phyloP scores from a whole-genome alignment of 2,888 invertebrate genomes.

The Scrobipalpa costella region DNA sequence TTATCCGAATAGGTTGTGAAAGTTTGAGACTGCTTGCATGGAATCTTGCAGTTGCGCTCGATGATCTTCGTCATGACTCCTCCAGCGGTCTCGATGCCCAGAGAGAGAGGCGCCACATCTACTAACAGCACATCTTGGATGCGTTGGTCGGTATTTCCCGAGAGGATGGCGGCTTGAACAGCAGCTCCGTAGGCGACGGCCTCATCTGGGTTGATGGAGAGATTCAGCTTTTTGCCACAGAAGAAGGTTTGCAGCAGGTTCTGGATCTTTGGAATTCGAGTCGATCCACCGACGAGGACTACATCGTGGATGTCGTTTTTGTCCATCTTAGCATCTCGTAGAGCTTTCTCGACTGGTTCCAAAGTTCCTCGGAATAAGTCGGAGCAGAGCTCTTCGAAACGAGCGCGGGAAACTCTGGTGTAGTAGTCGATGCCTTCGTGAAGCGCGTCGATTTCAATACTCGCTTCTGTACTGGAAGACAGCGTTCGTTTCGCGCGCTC shows the following conservation, averaged over 20 bases:
- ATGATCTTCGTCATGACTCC: conserved; percentile 85
- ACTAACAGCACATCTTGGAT: conserved; percentile 82
- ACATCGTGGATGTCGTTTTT: conserved; percentile 86
- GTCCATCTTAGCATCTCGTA: conserved; percentile 86
- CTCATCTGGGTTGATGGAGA: conserved; percentile 86
- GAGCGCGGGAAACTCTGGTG: conserved; percentile 77
- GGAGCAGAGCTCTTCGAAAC: conserved; percentile 30
- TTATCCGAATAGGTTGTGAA: conserved; percentile 89
- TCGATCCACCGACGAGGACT: conserved; percentile 88
- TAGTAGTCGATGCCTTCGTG: conserved; percentile 82
- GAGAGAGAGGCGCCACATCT: conserved; percentile 77
- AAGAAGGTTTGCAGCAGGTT: conserved; percentile 85
- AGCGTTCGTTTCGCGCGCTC: conserved; percentile 85
- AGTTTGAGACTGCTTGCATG: conserved; percentile 81
- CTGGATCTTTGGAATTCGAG: conserved; percentile 87
- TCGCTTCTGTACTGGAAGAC: conserved; percentile 84
- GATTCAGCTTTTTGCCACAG: conserved; percentile 78
- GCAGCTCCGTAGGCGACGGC: conserved; percentile 87
- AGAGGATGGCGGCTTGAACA: conserved; percentile 83
- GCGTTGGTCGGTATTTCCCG: conserved; percentile 83
- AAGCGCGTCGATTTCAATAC: conserved; percentile 84
- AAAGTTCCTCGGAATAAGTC: conserved; percentile 22
- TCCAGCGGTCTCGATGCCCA: conserved; percentile 85
- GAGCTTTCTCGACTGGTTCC: conserved; percentile 85
- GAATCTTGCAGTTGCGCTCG: conserved; percentile 82